Evolutionary conservation across 2,888 invertebrate species (phyloP).

Genomic region (Brenthis ino): DNA sequence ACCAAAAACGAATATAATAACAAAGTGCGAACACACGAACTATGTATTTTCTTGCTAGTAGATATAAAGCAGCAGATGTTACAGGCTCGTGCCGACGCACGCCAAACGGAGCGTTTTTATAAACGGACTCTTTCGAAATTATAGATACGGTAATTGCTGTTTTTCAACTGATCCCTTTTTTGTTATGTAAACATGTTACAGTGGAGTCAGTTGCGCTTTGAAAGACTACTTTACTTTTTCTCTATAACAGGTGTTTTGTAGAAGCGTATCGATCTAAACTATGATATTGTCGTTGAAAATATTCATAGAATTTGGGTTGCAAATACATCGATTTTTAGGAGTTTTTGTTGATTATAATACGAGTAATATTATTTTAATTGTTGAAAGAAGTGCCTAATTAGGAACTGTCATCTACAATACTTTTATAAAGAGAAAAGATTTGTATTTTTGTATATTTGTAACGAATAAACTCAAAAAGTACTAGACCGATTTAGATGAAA

Average conservation of each 20-base stretch:
- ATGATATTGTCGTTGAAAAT: neutral
- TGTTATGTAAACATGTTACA: constrained; percentile 39
- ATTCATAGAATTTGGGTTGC: too few species aligned
- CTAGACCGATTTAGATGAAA: too few species aligned
- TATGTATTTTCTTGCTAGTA: neutral
- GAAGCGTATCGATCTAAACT: constrained; percentile 8
- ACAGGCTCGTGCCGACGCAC: constrained; percentile 63
- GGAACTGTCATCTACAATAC: too few species aligned
- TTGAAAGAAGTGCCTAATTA: too few species aligned
- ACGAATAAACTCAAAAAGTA: too few species aligned
- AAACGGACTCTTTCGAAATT: constrained; percentile 51
- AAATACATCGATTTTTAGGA: too few species aligned
- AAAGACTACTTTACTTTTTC: neutral
- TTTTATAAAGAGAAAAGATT: too few species aligned
- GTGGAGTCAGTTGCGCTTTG: constrained; percentile 25
- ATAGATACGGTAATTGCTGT: constrained; percentile 44
- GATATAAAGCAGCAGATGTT: constrained; percentile 49
- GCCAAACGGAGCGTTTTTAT: constrained; percentile 46
- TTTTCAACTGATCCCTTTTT: constrained; percentile 47
- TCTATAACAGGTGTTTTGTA: constrained; percentile 31
- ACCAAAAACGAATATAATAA: neutral
- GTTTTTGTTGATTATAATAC: too few species aligned
- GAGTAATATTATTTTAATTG: too few species aligned
- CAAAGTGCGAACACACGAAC: neutral
- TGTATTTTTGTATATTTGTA: too few species aligned